Evolutionary conservation across 2,113 vertebrate genomes (phyloP), one percentile per base, ranked within the genome.

Genomic region (Sapajus apella): DNA sequence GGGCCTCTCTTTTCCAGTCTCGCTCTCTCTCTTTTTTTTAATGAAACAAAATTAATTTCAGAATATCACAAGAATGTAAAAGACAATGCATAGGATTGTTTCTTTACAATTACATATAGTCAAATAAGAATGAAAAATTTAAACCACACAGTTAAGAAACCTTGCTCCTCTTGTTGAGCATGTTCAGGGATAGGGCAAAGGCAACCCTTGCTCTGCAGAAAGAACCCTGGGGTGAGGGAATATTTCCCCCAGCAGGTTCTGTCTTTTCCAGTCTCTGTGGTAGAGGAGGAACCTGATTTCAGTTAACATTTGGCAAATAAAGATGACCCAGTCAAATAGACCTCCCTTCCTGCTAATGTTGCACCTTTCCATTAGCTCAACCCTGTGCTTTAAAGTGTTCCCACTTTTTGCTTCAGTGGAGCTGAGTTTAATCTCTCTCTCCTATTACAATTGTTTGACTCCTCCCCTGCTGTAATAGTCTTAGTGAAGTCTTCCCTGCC

Each of bases 41-140:
- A 97, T 87, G 66, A 97, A 98, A 97, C 80, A 50, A 50, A 27
- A 94, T 97, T 98, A 97, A 96, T 98, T 95, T 97, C 92, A 91
- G 90, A 95, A 97, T 95, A 96, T 85, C 91, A 94, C 96, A 97
- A 88, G 58, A 94, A 94, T 96, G 97, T 58, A 96, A 97, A 96
- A 97, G 45, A 93, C 37, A 97, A 66, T 76, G 43, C 76, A 97
- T 91, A 87, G 18, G 52, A 47, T 66, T 87, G 52, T 95, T 96
- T 96, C 81, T 97, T 97, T 95, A 98, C 50, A 96, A 43, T 97
- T 94, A 97, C 81, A 93, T 61, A 95, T 45, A 95, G 66, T 61
- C 89, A 58, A 95, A 96, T 85, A 97, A 93, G 79, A 97, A 97
- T 58, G 13, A 93, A 80, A 89, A 79, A 61, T 43, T 52, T 32